phyloP scores from a whole-genome alignment of 2,888 invertebrate species.

The Cosmia pyralina region DNA sequence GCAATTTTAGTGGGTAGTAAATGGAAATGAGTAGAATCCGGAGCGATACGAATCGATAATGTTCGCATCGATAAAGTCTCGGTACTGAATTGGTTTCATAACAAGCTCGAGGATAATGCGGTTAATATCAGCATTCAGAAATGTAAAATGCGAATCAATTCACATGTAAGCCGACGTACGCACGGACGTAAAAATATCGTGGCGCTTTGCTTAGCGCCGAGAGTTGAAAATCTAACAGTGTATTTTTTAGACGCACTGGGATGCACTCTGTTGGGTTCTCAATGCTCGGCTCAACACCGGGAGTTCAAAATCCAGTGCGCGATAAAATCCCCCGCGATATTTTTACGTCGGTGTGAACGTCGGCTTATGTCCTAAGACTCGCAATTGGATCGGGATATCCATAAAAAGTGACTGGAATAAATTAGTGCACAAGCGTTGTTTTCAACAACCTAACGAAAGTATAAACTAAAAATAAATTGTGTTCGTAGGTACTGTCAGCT shows the following conservation, averaged over 20 bases:
- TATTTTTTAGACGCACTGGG: too few relatives aligned
- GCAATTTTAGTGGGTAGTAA: slow-evolving; percentile 30
- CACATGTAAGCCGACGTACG: too few relatives aligned
- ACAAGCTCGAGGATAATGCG: slow-evolving; percentile 16
- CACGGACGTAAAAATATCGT: too few relatives aligned
- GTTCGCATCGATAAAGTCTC: slow-evolving; percentile 32
- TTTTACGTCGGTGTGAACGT: too few relatives aligned
- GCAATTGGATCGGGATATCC: neutral
- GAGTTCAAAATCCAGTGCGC: too few relatives aligned
- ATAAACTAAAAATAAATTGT: slow-evolving; percentile 5
- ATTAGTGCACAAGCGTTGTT: neutral
- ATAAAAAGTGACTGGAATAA: neutral
- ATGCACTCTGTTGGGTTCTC: too few relatives aligned
- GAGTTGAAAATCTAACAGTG: too few relatives aligned
- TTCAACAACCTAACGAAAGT: slow-evolving; percentile 1
- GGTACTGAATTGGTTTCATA: slow-evolving; percentile 16
- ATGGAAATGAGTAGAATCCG: slow-evolving; percentile 40
- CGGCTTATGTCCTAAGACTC: neutral
- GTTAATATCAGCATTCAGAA: neutral
- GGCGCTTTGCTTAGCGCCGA: too few relatives aligned
- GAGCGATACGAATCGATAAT: slow-evolving; percentile 46
- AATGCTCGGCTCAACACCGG: too few relatives aligned
- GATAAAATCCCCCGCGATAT: too few relatives aligned
- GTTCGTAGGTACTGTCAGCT: neutral
- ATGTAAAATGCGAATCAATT: slow-evolving; percentile 16